These are phyloP conservation scores for Drosophila quinaria DNA, from an alignment of 2,888 invertebrate species.

Conservation along the genomic window DNA sequence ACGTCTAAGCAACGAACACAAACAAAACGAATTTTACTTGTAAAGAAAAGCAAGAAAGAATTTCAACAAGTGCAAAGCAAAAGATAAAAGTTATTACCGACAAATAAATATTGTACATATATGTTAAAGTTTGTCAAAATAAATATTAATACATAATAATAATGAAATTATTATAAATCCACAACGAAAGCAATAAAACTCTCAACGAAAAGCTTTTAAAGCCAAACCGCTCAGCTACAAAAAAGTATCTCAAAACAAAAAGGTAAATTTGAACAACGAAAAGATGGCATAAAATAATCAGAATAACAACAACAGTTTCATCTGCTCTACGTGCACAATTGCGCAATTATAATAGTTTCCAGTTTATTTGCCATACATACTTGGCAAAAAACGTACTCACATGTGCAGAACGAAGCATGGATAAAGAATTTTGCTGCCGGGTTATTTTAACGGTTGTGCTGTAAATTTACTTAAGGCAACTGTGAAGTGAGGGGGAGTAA, in stretches of 20 bases:
- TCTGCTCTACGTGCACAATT: conserved; percentile 51
- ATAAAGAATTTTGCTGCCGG: conserved; percentile 49
- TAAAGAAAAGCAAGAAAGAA: conserved; percentile 18
- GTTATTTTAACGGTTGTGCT: conserved; percentile 67
- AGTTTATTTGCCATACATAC: conserved; percentile 30
- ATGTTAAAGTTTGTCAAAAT: conserved; percentile 46
- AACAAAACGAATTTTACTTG: conserved; percentile 59
- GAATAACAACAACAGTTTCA: conserved; percentile 9
- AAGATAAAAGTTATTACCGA: conserved; percentile 28
- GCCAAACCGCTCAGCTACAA: conserved; percentile 29
- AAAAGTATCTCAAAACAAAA: conserved; percentile 62
- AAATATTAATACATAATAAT: conserved; percentile 11
- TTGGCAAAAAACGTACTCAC: conserved; percentile 29
- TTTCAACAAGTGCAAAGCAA: conserved; percentile 39
- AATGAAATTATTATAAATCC: conserved; percentile 18
- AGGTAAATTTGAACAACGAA: conserved; percentile 55
- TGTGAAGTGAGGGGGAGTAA: neutral
- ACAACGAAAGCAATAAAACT: conserved; percentile 30
- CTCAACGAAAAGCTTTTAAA: conserved; percentile 32
- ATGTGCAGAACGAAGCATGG: conserved; percentile 37
- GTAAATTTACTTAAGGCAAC: conserved; percentile 68
- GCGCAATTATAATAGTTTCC: conserved; percentile 56
- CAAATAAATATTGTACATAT: conserved; percentile 16
- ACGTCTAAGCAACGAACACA: conserved; percentile 64
- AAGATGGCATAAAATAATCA: too few species aligned